Conservation (phyloP, 2,888 invertebrate genomes). For the Pyrocoelia pectoralis region DNA sequence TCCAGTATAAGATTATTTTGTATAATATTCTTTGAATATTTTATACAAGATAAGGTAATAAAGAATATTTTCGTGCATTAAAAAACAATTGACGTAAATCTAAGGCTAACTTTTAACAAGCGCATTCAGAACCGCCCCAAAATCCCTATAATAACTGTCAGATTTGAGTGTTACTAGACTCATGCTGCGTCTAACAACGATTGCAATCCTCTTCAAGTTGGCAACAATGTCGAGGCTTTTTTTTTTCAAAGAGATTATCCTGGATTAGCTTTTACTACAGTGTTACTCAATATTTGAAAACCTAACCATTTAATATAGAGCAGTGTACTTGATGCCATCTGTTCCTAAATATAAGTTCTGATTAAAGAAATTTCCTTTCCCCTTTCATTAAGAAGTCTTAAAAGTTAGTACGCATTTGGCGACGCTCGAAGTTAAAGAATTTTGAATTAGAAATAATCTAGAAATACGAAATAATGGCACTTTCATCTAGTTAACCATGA, state of each 20-base stretch:
- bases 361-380: conserved; percentile 20
- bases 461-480: background rate
- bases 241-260: conserved; percentile 42
- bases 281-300: conserved; percentile 48
- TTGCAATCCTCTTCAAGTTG: conserved; percentile 43
- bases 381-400: conserved; percentile 11
- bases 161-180: conserved; percentile 40
- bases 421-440: too few relatives aligned
- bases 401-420: too few relatives aligned
- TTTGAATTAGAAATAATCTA: background rate
- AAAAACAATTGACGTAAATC: background rate
- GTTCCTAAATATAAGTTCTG: conserved; percentile 20
- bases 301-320: conserved; percentile 37
- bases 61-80: too few relatives aligned
- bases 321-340: conserved; percentile 32
- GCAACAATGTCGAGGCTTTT: conserved; percentile 42
- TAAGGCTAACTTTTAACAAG: conserved; percentile 26
- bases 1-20: too few relatives aligned
- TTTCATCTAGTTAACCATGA: background rate
- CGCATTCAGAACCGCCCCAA: conserved; percentile 28
- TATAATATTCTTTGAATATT: too few relatives aligned
- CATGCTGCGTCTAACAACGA: conserved; percentile 44
- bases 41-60: too few relatives aligned
- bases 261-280: conserved; percentile 47
- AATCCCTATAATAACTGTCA: conserved; percentile 45